Base-by-base conservation (phyloP, 2,113 vertebrate genomes). In the Callithrix jacchus region DNA sequence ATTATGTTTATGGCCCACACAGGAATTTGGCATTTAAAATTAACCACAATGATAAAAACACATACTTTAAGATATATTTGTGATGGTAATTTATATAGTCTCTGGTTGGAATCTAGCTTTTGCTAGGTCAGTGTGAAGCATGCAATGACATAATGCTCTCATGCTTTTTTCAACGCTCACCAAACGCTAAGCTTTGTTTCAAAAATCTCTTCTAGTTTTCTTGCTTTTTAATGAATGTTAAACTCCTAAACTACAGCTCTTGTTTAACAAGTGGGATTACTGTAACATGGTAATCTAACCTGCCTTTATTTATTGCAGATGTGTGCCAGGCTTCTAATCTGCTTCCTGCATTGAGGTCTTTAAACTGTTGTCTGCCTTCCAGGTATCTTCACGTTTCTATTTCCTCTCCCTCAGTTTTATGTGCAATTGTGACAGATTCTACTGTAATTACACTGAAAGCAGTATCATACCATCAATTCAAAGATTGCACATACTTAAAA, bases 261-360 rank as follows among this genome's bases (percentile, higher is more conserved):
- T 76, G 88, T 95, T 97, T 97, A 93, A 82, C 84, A 93, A 89
- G 40, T 18, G 64, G 93, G 30, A 74, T 85, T n/a, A 77, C 6
- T 5, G 54, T 47, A 64, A 97, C 77, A 45, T 3, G 30, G 86
- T 30, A 81, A 89, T 91, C 92, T 97, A 97, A 97, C 91, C 81
- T 96, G 45, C 87, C 64, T 98, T 98, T 98, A 98, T 98, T 97
- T 98, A 97, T 92, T 98, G 93, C 96, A 97, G 94, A 98, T 97
- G 79, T 32, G 47, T 66, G 95, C 96, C 96, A 97, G 89, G 96
- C 93, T 98, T 98, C 98, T 98, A 98, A 97, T 91, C 94, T 96
- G 74, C 97, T 98, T 98, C 82, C 96, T 98, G 97, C 91, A 94
- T 37, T 84, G 89, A 97, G 74, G 93, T 96, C 96, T 98, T 98